These are phyloP conservation scores for Drosophila orosa DNA, from an alignment of 1,140 invertebrate species.

Conservation along the genomic window DNA sequence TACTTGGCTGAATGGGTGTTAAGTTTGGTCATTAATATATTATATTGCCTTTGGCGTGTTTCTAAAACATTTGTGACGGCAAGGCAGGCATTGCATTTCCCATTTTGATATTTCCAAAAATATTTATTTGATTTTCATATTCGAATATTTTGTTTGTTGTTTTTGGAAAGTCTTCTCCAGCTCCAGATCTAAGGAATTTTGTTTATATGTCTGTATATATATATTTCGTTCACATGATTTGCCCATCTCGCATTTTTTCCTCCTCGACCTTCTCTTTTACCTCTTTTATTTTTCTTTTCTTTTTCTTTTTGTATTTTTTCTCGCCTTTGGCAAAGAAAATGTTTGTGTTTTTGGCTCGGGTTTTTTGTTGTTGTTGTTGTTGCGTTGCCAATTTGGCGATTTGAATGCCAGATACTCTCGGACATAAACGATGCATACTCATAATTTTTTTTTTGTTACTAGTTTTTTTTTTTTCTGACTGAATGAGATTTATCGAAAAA, in stretches of 20 bases:
- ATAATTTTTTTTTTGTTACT: constrained; percentile 45
- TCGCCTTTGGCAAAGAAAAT: constrained; percentile 50
- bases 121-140: constrained; percentile 5
- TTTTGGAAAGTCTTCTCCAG: constrained; percentile 17
- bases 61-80: neutral
- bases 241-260: constrained; percentile 29
- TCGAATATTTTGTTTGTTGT: constrained; percentile 29
- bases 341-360: constrained; percentile 39
- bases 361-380: constrained; percentile 1
- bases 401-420: constrained; percentile 67
- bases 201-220: neutral
- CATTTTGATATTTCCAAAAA: constrained; percentile 20
- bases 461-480: constrained; percentile 23
- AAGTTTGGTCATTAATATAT: constrained; percentile 29
- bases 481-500: constrained; percentile 63
- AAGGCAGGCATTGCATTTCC: neutral
- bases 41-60: constrained; percentile 9
- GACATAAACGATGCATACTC: constrained; percentile 60
- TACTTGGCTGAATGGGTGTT: neutral
- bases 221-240: constrained; percentile 23
- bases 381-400: constrained; percentile 66
- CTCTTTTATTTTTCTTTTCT: constrained; percentile 11
- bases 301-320: neutral
- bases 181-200: constrained; percentile 27
- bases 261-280: constrained; percentile 50